Evolutionary conservation across 2,888 invertebrate genomes (phyloP).

Genomic region (Hyalella azteca): DNA sequence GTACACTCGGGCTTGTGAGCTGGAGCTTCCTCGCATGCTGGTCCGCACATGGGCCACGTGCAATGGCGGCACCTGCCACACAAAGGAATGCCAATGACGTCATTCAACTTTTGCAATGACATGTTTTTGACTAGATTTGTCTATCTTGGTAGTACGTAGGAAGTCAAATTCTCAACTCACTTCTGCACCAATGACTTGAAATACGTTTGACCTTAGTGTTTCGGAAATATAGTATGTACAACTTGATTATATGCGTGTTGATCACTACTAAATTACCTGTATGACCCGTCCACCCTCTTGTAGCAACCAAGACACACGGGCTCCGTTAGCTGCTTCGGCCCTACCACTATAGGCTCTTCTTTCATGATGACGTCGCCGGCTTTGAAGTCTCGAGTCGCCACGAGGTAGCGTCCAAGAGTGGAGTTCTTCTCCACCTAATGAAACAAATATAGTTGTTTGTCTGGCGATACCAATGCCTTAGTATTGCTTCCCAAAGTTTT

Average conservation of each 20-base stretch:
- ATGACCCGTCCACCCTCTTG: conserved; percentile 51
- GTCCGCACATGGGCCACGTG: conserved; percentile 74
- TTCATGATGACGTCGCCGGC: conserved; percentile 52
- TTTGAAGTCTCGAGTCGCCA: conserved; percentile 54
- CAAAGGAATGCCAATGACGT: not conserved
- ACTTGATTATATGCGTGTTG: too few relatives aligned
- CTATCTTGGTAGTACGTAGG: too few relatives aligned
- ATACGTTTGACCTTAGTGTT: too few relatives aligned
- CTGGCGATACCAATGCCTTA: too few relatives aligned
- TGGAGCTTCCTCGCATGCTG: conserved; percentile 68
- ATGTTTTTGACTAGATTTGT: too few relatives aligned
- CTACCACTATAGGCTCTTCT: conserved; percentile 52
- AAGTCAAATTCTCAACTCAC: too few relatives aligned
- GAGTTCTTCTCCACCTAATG: conserved; percentile 45
- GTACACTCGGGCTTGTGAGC: conserved; percentile 58
- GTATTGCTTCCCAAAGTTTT: too few relatives aligned
- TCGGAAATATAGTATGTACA: too few relatives aligned
- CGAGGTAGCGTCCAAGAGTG: conserved; percentile 51
- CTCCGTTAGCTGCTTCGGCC: conserved; percentile 55
- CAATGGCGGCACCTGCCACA: conserved; percentile 64
- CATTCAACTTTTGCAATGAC: not conserved
- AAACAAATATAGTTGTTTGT: too few relatives aligned
- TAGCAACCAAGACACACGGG: conserved; percentile 56
- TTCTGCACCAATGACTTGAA: too few relatives aligned
- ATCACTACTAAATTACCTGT: conserved; percentile 52